Conservation (phyloP, 92 coral and sea anemone species). For the Parazoanthus swiftii region DNA sequence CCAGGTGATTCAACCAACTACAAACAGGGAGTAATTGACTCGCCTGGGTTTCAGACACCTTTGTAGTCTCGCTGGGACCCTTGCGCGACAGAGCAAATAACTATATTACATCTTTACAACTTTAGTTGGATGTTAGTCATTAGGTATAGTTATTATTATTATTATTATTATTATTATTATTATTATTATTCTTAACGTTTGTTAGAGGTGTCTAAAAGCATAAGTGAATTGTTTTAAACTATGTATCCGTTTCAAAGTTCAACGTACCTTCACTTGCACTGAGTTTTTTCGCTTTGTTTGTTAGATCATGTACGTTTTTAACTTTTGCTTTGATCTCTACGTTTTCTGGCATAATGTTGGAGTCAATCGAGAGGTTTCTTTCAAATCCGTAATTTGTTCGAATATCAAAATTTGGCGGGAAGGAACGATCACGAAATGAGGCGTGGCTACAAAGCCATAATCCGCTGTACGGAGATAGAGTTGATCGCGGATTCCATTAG, state of each 20-base stretch:
- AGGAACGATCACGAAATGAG: not conserved
- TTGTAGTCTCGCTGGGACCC: no score
- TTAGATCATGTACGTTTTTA: conserved; percentile 53
- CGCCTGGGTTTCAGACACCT: no score
- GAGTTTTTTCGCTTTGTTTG: conserved; percentile 63
- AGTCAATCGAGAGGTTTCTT: not conserved
- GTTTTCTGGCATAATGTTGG: conserved; percentile 74
- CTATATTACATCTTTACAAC: no score
- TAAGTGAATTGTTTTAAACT: not conserved
- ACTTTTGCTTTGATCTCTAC: conserved; percentile 88
- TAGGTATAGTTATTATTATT: no score
- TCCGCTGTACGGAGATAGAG: not conserved
- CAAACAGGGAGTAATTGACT: no score
- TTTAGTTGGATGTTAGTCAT: no score
- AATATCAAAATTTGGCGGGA: conserved; percentile 34
- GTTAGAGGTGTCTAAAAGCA: no score
- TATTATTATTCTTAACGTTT: no score
- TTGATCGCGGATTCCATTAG: not conserved
- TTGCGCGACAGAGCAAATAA: no score
- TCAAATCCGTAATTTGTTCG: not conserved
- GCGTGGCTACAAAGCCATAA: conserved; percentile 14
- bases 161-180: no score
- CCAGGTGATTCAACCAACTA: no score
- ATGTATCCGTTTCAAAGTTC: not conserved
- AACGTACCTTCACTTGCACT: conserved; percentile 76